These are phyloP conservation scores for Thera britannica DNA, from an alignment of 2,888 invertebrate genomes.

Conservation along the genomic window DNA sequence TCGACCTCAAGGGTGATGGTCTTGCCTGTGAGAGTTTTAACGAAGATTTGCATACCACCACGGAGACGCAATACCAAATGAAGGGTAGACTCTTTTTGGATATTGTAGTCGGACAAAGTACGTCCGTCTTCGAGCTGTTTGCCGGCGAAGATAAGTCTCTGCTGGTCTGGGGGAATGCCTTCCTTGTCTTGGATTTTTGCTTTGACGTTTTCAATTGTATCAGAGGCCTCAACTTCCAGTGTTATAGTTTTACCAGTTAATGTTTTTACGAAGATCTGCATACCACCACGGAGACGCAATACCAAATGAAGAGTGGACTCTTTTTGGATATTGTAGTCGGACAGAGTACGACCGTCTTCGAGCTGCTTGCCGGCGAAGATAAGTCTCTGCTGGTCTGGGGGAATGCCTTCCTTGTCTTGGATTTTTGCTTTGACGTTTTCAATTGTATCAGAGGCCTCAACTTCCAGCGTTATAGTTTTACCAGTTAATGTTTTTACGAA, in stretches of 20 bases:
- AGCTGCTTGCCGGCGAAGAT: slow-evolving; percentile 43
- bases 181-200: slow-evolving; percentile 44
- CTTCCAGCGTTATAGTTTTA: slow-evolving; percentile 40
- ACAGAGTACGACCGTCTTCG: slow-evolving; percentile 41
- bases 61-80: slow-evolving; percentile 41
- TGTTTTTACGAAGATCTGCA: slow-evolving; percentile 44
- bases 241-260: slow-evolving; percentile 43
- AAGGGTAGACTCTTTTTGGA: slow-evolving; percentile 42
- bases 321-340: slow-evolving; percentile 42
- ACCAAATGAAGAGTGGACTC: slow-evolving; percentile 42
- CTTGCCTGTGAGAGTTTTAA: slow-evolving; percentile 41
- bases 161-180: slow-evolving; percentile 43
- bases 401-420: slow-evolving; percentile 43
- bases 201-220: slow-evolving; percentile 42
- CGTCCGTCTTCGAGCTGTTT: slow-evolving; percentile 43
- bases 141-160: slow-evolving; percentile 41
- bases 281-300: slow-evolving; percentile 42
- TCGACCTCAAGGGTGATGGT: slow-evolving; percentile 41
- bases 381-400: slow-evolving; percentile 41
- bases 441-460: slow-evolving; percentile 40
- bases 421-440: slow-evolving; percentile 43
- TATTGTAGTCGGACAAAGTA: slow-evolving; percentile 41
- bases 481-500: slow-evolving; percentile 42
- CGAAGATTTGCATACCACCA: slow-evolving; percentile 44
- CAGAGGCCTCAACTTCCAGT: slow-evolving; percentile 39